Evolutionary conservation across 2,888 invertebrate genomes (phyloP).

Genomic region (Rhodophaea formosa): DNA sequence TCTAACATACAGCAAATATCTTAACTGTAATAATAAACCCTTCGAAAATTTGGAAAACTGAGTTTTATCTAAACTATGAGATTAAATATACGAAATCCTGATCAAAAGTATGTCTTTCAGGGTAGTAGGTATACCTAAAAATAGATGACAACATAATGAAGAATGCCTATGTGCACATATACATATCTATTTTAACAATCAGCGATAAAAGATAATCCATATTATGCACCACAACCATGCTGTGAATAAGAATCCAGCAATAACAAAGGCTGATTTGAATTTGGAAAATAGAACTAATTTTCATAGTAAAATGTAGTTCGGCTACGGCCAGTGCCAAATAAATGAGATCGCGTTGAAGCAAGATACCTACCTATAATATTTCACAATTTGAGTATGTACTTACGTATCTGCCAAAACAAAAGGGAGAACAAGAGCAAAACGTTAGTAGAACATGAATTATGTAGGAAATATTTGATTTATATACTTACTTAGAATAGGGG

Average conservation of each 20-base stretch:
- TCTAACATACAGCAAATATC: no score
- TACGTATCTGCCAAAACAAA: constrained; percentile 3
- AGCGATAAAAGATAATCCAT: neutral
- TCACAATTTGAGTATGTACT: neutral
- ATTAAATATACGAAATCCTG: no score
- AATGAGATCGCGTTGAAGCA: neutral
- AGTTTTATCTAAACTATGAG: no score
- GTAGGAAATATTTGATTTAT: constrained; percentile 11
- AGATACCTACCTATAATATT: neutral
- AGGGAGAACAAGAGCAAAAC: constrained; percentile 9
- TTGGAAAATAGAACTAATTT: neutral
- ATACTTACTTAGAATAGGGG: neutral
- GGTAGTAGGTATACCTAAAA: no score
- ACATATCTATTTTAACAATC: no score
- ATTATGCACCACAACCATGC: neutral
- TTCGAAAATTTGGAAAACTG: no score
- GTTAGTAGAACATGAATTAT: constrained; percentile 3
- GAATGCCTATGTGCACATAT: no score
- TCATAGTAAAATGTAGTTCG: neutral
- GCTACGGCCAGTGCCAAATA: neutral
- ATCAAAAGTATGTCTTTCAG: no score
- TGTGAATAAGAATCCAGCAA: constrained; percentile 6
- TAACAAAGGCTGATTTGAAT: constrained; percentile 4
- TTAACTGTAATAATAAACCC: no score
- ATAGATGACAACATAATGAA: no score